Conservation (phyloP, 2,888 invertebrate species). For the Mimas tiliae region DNA sequence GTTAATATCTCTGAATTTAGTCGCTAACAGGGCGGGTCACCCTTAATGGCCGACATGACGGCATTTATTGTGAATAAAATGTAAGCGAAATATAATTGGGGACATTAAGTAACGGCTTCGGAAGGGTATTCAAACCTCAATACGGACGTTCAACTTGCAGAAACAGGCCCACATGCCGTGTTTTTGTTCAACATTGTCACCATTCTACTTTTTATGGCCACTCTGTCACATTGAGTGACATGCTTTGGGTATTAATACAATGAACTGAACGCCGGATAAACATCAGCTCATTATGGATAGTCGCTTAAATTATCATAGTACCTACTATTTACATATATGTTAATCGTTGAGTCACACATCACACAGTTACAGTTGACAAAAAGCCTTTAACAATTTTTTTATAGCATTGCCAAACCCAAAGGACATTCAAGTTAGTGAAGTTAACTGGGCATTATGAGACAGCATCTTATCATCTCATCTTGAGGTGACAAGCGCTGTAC, state of each 20-base stretch:
- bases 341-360: conserved; percentile 6
- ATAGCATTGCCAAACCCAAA: too few species aligned
- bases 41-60: neutral
- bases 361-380: neutral
- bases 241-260: conserved; percentile 33
- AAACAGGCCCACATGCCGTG: conserved; percentile 52
- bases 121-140: conserved; percentile 41
- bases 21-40: neutral
- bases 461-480: too few species aligned
- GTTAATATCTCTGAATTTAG: conserved; percentile 10
- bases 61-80: conserved; percentile 30
- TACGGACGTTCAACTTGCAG: conserved; percentile 62
- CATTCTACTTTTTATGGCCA: conserved; percentile 56
- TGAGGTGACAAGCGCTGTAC: too few species aligned
- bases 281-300: conserved; percentile 8
- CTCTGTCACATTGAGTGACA: conserved; percentile 47
- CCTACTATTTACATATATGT: conserved; percentile 12
- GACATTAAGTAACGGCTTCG: conserved; percentile 47
- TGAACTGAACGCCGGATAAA: conserved; percentile 8
- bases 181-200: conserved; percentile 53
- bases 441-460: too few species aligned
- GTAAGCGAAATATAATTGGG: conserved; percentile 35
- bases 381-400: neutral
- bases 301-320: conserved; percentile 11
- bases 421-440: too few species aligned